Evolutionary conservation across 2,888 invertebrate species (phyloP), one percentile per base, ranked within the genome.

Genomic region (Agapostemon virescens): DNA sequence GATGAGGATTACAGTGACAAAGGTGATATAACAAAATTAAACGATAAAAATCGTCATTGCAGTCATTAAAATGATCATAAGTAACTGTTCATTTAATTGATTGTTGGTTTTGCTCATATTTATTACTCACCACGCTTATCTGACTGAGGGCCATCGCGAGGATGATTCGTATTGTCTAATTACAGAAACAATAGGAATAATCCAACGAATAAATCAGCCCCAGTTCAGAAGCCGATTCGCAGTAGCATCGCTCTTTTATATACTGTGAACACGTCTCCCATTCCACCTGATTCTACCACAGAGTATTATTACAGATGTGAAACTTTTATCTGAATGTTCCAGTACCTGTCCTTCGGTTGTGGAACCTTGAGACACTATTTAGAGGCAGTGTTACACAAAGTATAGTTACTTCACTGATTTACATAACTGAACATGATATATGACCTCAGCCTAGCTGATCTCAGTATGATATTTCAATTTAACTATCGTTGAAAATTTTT

Each of bases 91-190:
- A 33, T 84, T 76, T 69, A 64, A 73, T 81, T 77, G 79, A 77
- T 77, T 64, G 80, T 84, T 78, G 77, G 78, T 77, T 81, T 84
- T 83, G 74, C 75, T 86, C 77, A 68, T 85, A 55, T 84, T 83
- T 71, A 58, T 85, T 90, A 94, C 94, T 94, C 91, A 94, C 93
- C 93, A 96, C 96, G 90, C 95, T 94, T 89, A 95, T 93, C 93
- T 96, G 96, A 94, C 95, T 96, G 93, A 95, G 94, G 92, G 96
- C 95, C 95, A 95, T 95, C 89, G 89, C 87, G 67, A 86, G 88
- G 90, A 89, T 88, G 87, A 91, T 91, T 91, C 89, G 91, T 91
- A 91, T 91, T 91, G 90, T 92, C 91, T 90, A 89, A 83, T 77
- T 79, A 68, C 86, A 90, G 81, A 88, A 92, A 92, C 90, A 92